Evolutionary conservation across 2,797 vertebrate genomes (phyloP), one percentile per base, ranked within the genome.

Genomic region (Meriones psammophilus): DNA sequence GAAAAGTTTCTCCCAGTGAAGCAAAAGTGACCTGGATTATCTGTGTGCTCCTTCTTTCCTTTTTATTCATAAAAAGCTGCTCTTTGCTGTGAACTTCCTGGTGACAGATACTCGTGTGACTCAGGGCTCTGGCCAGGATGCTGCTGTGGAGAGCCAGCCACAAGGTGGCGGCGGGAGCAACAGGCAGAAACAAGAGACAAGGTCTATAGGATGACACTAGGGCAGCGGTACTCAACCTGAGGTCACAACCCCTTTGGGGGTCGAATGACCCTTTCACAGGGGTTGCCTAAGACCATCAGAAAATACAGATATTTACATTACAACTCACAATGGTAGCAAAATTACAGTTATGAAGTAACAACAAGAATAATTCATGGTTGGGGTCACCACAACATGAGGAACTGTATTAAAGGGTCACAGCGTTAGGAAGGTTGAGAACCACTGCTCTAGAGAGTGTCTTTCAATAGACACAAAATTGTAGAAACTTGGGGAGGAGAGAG

Each of bases 131-230:
- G 28, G 20, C n/a, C 81, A 56, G 79, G n/a, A 0, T 76, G 68
- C 30, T 28, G 22, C 42, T 42, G 22, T 58, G 56, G 42, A 2
- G n/a, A n/a, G 33, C 42, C 17, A 1, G 33, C 42, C 17, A 1
- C 46, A 36, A 56, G 56, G 39, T 74, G 0, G 8, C 36, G 18
- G 18, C 0, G 5, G 50, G 28, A 78, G 22, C 0, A 0, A n/a
- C 4, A 54, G 8, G 76, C 9, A 68, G 85, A 26, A 24, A 28
- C 1, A 17, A 26, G 20, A 30, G 14, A 1, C 66, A 2, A 94
- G 60, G 77, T 39, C 14, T 5, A 5, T 13, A 46, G 46, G 69
- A 14, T 78, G 60, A 58, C 56, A 58, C 56, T 17, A 18, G 56
- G 4, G 15, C 56, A 17, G 56, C 17, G 14, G 56, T 58, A 17